These are phyloP conservation scores for Cryptotis parvus DNA, from an alignment of 2,113 vertebrate species.

Conservation along the genomic window DNA sequence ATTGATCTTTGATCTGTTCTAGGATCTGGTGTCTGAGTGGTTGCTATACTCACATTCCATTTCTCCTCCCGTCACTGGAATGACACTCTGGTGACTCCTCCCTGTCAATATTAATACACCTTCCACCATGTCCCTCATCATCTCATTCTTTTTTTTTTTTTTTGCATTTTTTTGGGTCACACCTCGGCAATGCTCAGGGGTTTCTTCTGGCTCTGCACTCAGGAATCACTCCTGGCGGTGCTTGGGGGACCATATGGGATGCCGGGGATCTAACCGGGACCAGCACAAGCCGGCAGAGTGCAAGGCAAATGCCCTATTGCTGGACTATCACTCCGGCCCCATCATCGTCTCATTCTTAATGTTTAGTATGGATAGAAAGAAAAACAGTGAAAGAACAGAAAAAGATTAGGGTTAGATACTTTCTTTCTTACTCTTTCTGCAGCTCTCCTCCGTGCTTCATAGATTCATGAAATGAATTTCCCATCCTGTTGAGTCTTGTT, in stretches of 20 bases:
- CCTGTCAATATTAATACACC: no score
- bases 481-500: neutral
- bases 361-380: neutral
- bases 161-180: no score
- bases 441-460: neutral
- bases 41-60: neutral
- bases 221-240: no score
- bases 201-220: no score
- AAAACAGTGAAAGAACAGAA: neutral
- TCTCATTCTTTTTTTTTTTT: neutral
- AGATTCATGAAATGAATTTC: neutral
- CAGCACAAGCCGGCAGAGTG: no score
- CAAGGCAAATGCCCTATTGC: no score
- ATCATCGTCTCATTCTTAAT: neutral
- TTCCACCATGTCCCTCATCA: rapidly evolving
- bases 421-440: neutral
- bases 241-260: no score
- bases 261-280: no score
- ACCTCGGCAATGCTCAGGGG: no score
- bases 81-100: neutral
- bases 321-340: no score
- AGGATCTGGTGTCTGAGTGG: no score
- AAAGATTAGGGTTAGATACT: neutral
- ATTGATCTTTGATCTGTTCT: neutral
- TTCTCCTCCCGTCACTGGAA: rapidly evolving